phyloP scores from a whole-genome alignment of 2,113 vertebrate species.

The Pionites leucogaster region DNA sequence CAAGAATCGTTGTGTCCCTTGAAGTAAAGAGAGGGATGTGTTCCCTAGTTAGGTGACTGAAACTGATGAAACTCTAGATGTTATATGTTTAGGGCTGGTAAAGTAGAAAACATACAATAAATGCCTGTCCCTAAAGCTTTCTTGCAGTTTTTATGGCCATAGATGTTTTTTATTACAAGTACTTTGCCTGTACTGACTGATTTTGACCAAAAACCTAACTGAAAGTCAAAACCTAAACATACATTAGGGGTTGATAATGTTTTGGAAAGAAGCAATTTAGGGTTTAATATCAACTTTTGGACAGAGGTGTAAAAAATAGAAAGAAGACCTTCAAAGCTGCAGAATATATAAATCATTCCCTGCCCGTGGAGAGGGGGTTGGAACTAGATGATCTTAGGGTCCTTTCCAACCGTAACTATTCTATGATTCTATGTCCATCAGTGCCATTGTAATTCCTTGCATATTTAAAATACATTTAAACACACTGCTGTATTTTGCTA shows the following conservation, averaged over 20 bases:
- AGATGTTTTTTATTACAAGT: background rate
- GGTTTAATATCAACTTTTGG: background rate
- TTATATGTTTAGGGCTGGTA: background rate
- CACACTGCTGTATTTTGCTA: background rate
- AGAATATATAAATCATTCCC: background rate
- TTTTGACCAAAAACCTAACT: background rate
- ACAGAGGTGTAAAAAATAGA: background rate
- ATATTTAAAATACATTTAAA: background rate
- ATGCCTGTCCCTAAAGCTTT: background rate
- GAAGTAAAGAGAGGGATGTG: background rate
- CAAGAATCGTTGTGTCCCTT: background rate
- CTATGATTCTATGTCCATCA: background rate
- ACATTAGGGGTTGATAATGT: fast-evolving
- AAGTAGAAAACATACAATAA: background rate
- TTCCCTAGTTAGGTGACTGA: background rate
- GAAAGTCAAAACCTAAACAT: background rate
- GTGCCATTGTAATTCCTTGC: background rate
- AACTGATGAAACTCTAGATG: background rate
- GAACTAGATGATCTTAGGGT: too few relatives aligned
- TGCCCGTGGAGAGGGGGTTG: too few relatives aligned
- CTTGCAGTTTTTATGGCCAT: background rate
- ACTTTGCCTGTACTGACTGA: background rate
- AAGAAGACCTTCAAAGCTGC: background rate
- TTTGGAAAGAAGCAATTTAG: background rate
- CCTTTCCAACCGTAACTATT: too few relatives aligned